Evolutionary conservation across 53 echinoderm and acorn worm genomes (phyloP).

Genomic region (Apostichopus leukothele): DNA sequence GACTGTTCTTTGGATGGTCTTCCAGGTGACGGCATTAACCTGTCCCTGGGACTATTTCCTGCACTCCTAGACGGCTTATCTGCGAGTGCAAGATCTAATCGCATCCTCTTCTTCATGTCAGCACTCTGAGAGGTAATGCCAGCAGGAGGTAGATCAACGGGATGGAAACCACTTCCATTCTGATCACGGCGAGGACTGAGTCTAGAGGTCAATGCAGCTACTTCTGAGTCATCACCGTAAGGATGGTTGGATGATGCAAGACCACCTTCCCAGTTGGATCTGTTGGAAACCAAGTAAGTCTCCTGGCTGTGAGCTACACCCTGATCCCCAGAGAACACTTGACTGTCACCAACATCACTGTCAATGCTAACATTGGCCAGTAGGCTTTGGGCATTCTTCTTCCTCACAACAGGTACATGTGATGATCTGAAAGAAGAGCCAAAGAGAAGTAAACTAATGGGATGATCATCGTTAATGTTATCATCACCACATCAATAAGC

Average conservation of each 20-base stretch:
- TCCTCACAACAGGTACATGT: background rate
- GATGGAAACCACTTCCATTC: constrained; percentile 10
- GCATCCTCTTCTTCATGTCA: constrained; percentile 62
- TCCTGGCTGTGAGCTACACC: constrained; percentile 39
- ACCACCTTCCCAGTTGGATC: constrained; percentile 33
- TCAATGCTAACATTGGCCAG: constrained; percentile 98
- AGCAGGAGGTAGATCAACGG: constrained; percentile 53
- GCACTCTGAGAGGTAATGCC: constrained; percentile 55
- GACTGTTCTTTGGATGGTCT: constrained; percentile 81
- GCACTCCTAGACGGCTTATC: constrained; percentile 40
- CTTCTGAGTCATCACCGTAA: constrained; percentile 78
- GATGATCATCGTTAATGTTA: background rate
- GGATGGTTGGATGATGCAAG: background rate
- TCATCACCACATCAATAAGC: no score
- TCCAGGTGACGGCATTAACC: constrained; percentile 79
- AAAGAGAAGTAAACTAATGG: background rate
- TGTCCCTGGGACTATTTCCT: constrained; percentile 53
- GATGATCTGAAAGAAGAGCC: constrained; percentile 9
- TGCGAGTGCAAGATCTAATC: constrained; percentile 77
- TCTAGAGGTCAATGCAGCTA: constrained; percentile 82
- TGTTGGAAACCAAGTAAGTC: constrained; percentile 19
- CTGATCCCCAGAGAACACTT: constrained; percentile 54
- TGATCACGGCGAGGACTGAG: background rate
- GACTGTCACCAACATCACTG: constrained; percentile 74
- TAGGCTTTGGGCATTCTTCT: constrained; percentile 61